Percentiles rank a stretch among this genome's conserved stretches.
phyloP scores from a whole-genome alignment of 1,140 invertebrate species.

The Pogonomyrmex californicus region DNA sequence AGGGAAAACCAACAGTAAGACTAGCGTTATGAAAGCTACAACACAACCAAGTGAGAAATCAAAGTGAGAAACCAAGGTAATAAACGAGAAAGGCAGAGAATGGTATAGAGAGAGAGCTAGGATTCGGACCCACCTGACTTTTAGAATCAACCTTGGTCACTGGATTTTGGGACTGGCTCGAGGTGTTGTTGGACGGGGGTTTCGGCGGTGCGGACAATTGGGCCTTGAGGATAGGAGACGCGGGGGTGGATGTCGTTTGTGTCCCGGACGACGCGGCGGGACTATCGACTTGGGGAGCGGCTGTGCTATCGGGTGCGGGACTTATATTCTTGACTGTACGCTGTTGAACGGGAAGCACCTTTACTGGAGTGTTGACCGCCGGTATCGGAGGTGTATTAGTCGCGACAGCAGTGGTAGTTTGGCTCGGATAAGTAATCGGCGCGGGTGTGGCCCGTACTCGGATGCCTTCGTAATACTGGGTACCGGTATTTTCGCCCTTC shows the following conservation, averaged over 20 bases:
- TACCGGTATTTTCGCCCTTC: conserved; percentile 89
- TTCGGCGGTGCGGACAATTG: conserved; percentile 92
- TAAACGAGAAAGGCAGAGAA: conserved; percentile 74
- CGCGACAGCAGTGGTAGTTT: conserved; percentile 74
- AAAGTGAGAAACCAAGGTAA: conserved; percentile 76
- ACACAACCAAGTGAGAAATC: too few species aligned
- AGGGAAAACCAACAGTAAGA: conserved; percentile 67
- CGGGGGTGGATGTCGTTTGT: conserved; percentile 84
- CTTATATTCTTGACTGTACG: conserved; percentile 84
- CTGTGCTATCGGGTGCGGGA: conserved; percentile 81
- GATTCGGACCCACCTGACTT: conserved; percentile 88
- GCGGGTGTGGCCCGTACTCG: conserved; percentile 89
- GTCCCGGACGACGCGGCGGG: conserved; percentile 76
- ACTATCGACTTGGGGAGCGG: conserved; percentile 75
- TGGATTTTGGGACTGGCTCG: conserved; percentile 83
- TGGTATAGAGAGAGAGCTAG: conserved; percentile 80
- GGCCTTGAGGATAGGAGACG: conserved; percentile 92
- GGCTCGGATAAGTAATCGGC: conserved; percentile 84
- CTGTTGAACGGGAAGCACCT: conserved; percentile 85
- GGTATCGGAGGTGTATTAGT: conserved; percentile 74
- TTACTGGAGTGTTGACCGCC: conserved; percentile 82
- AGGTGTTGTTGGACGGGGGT: conserved; percentile 82
- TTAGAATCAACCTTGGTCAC: conserved; percentile 88
- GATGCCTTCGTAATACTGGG: conserved; percentile 92
- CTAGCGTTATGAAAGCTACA: conserved; percentile 66